Evolutionary conservation across 30 jellyfish, hydroid and myxozoan species (phyloP).

Genomic region (Aurelia sp.): DNA sequence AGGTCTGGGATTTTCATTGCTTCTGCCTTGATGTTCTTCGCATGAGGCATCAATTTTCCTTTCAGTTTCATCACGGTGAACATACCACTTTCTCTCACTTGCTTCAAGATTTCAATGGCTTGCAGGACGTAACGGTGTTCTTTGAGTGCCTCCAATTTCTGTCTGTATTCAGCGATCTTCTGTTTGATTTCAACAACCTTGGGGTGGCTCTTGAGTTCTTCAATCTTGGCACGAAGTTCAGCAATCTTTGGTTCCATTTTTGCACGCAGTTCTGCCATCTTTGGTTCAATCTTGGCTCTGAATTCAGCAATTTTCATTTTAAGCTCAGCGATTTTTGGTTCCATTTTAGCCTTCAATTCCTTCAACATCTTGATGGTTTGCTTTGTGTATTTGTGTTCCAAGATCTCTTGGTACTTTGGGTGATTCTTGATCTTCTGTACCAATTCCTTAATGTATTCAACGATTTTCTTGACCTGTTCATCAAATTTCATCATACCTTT

Average conservation of each 20-base stretch:
- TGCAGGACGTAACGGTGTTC: constrained; percentile 58
- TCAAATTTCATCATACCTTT: constrained; percentile 60
- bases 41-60: constrained; percentile 53
- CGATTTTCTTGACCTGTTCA: constrained; percentile 55
- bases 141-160: constrained; percentile 54
- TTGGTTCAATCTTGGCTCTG: constrained; percentile 41
- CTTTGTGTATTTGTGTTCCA: constrained; percentile 63
- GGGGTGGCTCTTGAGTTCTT: constrained; percentile 71
- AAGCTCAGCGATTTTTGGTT: constrained; percentile 50
- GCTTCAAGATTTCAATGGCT: constrained; percentile 56
- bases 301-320: constrained; percentile 44
- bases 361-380: constrained; percentile 45
- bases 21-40: neutral
- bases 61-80: constrained; percentile 72
- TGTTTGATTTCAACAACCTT: constrained; percentile 54
- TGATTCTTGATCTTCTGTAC: constrained; percentile 68
- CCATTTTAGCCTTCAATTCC: constrained; percentile 37
- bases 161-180: constrained; percentile 49
- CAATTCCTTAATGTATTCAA: constrained; percentile 42
- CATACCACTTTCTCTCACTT: constrained; percentile 69
- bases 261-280: constrained; percentile 28
- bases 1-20: constrained; percentile 41
- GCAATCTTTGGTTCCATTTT: constrained; percentile 44
- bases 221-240: constrained; percentile 52
- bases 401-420: constrained; percentile 69